These are phyloP conservation scores for Drosophila pseudoananassae DNA, from an alignment of 1,140 invertebrate genomes.

Conservation along the genomic window DNA sequence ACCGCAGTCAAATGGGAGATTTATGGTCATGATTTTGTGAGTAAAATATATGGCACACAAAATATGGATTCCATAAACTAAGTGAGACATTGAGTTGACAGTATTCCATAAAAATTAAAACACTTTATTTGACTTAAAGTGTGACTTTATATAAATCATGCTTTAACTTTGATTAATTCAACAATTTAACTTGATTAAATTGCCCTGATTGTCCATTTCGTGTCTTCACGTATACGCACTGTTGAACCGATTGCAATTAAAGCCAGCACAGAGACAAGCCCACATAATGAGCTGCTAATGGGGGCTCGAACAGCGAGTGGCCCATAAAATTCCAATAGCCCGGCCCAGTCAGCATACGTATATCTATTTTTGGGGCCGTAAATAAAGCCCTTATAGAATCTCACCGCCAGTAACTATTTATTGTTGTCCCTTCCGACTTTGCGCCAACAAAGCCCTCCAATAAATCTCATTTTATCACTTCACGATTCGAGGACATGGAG, in stretches of 20 bases:
- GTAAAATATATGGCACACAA: background rate
- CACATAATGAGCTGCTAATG: slow-evolving; percentile 62
- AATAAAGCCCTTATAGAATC: slow-evolving; percentile 61
- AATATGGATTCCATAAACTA: background rate
- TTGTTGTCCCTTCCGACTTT: slow-evolving; percentile 25
- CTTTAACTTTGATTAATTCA: slow-evolving; percentile 11
- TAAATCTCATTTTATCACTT: slow-evolving; percentile 80
- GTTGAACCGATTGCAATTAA: slow-evolving; percentile 34
- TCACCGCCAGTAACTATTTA: slow-evolving; percentile 60
- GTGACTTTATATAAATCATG: background rate
- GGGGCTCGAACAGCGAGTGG: slow-evolving; percentile 39
- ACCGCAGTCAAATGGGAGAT: background rate
- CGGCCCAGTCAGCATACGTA: slow-evolving; percentile 26
- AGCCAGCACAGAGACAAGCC: slow-evolving; percentile 17
- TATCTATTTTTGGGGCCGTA: slow-evolving; percentile 54
- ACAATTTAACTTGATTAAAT: slow-evolving; percentile 29
- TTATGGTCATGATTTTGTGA: slow-evolving; percentile 1
- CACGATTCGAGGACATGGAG: slow-evolving; percentile 44
- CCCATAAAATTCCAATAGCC: slow-evolving; percentile 44
- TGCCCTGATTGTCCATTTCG: slow-evolving; percentile 17
- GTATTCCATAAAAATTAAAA: background rate
- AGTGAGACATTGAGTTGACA: background rate
- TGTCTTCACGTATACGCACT: slow-evolving; percentile 27
- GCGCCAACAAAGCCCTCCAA: slow-evolving; percentile 56
- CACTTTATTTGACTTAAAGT: background rate